Evolutionary conservation across 2,888 invertebrate genomes (phyloP).

Genomic region (Hanleya hanleyi): DNA sequence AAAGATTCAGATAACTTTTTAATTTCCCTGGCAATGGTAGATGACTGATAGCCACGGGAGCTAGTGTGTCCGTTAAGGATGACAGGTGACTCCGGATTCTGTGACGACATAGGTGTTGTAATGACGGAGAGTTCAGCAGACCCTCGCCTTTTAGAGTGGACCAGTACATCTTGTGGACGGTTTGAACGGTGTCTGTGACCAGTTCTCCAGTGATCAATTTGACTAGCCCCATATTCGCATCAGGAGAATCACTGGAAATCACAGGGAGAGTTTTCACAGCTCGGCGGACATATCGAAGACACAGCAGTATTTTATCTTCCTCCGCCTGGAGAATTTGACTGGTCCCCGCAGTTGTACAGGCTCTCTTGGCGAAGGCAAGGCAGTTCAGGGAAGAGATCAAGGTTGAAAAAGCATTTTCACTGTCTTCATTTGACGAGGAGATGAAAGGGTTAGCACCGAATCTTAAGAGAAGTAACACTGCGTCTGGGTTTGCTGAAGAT

Average conservation of each 20-base stretch:
- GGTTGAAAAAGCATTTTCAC: neutral
- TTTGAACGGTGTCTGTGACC: no score
- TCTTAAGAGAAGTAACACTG: neutral
- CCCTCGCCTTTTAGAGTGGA: neutral
- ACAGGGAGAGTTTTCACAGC: neutral
- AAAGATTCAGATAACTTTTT: neutral
- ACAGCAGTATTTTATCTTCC: neutral
- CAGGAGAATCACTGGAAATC: neutral
- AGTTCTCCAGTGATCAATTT: no score
- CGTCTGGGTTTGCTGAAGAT: neutral
- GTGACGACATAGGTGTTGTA: neutral
- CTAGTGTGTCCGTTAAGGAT: neutral
- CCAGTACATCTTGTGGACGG: neutral
- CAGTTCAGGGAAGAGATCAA: neutral
- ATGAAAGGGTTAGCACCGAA: neutral
- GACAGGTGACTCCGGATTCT: neutral
- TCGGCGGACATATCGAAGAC: neutral
- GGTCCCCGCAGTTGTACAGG: neutral
- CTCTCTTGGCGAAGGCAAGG: neutral
- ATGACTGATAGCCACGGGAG: neutral
- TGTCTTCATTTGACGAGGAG: neutral
- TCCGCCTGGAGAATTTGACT: neutral
- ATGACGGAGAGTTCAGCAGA: neutral
- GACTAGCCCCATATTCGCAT: no score
- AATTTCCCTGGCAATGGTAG: neutral